phyloP scores from a whole-genome alignment of 1,140 invertebrate species.

The Mercenaria mercenaria region DNA sequence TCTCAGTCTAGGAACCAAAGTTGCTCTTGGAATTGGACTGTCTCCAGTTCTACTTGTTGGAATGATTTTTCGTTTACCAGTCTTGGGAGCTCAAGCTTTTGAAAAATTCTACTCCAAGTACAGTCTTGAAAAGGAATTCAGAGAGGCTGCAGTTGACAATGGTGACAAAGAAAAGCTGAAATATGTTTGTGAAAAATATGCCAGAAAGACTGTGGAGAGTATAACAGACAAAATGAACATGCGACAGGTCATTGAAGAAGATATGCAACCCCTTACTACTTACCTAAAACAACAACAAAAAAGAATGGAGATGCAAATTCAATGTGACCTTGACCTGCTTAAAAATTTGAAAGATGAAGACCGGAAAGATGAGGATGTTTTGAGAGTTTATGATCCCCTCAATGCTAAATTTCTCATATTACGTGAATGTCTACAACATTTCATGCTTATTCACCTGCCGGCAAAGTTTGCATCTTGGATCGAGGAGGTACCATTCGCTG shows the following conservation, averaged over 20 bases:
- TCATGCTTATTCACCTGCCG: constrained; percentile 55
- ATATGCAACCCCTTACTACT: constrained; percentile 58
- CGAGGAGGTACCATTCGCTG: not conserved
- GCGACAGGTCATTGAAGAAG: constrained; percentile 61
- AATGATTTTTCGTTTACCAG: constrained; percentile 20
- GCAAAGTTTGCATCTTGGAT: not conserved
- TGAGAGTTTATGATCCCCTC: constrained; percentile 34
- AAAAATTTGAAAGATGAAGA: constrained; percentile 51
- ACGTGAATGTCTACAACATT: constrained; percentile 35
- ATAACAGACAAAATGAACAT: constrained; percentile 65
- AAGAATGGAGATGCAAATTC: constrained; percentile 65
- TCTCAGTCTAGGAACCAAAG: not conserved
- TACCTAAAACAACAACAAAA: constrained; percentile 67
- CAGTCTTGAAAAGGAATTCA: constrained; percentile 32
- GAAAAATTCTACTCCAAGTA: not conserved
- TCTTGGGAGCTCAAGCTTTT: constrained; percentile 7
- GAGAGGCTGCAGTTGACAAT: constrained; percentile 10
- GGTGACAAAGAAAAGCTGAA: constrained; percentile 38
- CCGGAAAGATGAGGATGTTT: constrained; percentile 24
- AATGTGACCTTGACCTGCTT: constrained; percentile 55
- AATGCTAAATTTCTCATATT: constrained; percentile 49
- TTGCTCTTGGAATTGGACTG: constrained; percentile 35
- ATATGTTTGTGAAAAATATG: constrained; percentile 63
- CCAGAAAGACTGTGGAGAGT: constrained; percentile 47
- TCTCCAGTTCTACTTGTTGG: constrained; percentile 37